Percentiles rank a stretch among this genome's conserved stretches.
These are phyloP conservation scores for Cottoperca gobio DNA, from an alignment of 2,797 vertebrate species.

Conservation along the genomic window DNA sequence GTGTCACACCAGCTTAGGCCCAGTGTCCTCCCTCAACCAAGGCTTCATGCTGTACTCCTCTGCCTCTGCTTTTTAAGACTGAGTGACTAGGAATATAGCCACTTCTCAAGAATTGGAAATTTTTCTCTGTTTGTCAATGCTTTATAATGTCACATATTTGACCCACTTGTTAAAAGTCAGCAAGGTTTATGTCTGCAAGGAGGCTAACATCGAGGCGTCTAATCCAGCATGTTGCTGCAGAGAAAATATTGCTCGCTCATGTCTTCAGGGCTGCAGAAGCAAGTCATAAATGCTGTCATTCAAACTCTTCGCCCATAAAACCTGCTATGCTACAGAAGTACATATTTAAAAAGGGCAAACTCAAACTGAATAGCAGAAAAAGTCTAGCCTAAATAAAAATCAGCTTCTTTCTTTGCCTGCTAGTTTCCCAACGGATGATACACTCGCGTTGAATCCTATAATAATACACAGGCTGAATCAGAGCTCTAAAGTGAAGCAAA, in stretches of 20 bases:
- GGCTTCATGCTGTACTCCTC: constrained; percentile 66
- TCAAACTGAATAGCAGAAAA: constrained; percentile 40
- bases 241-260: constrained; percentile 54
- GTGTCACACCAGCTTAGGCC: constrained; percentile 84
- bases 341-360: constrained; percentile 43
- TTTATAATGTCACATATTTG: constrained; percentile 58
- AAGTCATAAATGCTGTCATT: constrained; percentile 56
- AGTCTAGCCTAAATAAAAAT: constrained; percentile 47
- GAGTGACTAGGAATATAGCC: constrained; percentile 49
- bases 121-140: constrained; percentile 61
- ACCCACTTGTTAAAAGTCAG: constrained; percentile 58
- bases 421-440: constrained; percentile 37
- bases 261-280: constrained; percentile 41
- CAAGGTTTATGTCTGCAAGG: constrained; percentile 54
- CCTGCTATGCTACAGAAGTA: constrained; percentile 33
- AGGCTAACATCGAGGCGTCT: constrained; percentile 42
- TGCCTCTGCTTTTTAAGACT: constrained; percentile 61
- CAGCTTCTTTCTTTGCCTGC: constrained; percentile 41
- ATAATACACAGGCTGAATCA: constrained; percentile 46
- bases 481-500: constrained; percentile 42
- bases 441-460: constrained; percentile 45
- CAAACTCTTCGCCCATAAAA: constrained; percentile 37
- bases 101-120: constrained; percentile 51
- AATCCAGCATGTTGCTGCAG: constrained; percentile 48
- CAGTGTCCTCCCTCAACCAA: constrained; percentile 72